Conservation (phyloP, 2,113 vertebrate genomes). For the Gallinago undulata region DNA sequence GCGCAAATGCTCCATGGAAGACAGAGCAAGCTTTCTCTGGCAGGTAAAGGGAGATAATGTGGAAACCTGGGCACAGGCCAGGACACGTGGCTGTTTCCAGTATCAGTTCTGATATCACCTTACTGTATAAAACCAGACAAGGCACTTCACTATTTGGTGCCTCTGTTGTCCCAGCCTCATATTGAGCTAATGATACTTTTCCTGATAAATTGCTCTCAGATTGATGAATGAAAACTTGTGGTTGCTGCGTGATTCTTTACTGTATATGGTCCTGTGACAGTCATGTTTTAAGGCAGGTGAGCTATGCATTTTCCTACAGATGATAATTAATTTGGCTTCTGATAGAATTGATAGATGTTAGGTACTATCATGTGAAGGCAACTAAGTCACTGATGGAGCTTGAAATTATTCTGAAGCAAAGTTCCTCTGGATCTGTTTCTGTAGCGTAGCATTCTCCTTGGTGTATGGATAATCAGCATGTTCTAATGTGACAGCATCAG, state of each 20-base stretch:
- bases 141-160: neutral
- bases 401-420: conserved; percentile 13
- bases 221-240: neutral
- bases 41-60: neutral
- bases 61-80: neutral
- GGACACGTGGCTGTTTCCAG: neutral
- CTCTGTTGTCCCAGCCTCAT: neutral
- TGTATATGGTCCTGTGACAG: neutral
- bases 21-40: neutral
- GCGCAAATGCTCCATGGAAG: neutral
- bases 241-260: neutral
- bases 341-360: neutral
- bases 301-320: neutral
- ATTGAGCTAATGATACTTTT: neutral
- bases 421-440: neutral
- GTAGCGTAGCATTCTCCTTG: neutral
- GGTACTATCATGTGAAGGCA: neutral
- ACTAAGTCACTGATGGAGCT: neutral
- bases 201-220: neutral
- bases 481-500: conserved; percentile 1
- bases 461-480: neutral
- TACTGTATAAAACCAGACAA: neutral
- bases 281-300: neutral
- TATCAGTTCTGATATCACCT: neutral
- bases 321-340: neutral